phyloP scores from a whole-genome alignment of 2,797 vertebrate genomes.

The Sciurus vulgaris region DNA sequence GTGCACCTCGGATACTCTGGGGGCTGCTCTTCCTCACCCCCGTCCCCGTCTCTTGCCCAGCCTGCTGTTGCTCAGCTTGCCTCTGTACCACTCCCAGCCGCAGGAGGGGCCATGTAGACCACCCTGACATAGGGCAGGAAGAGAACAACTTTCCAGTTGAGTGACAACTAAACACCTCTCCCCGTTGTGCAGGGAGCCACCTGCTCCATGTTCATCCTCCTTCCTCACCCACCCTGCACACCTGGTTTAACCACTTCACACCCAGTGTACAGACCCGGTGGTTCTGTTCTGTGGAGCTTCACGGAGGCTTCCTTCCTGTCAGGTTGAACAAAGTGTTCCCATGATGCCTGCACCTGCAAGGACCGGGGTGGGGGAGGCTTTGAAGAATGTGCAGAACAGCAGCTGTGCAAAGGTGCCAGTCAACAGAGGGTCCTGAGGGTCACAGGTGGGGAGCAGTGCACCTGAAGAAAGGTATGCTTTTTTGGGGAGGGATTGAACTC shows the following conservation, averaged over 20 bases:
- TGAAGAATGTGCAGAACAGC: accelerated
- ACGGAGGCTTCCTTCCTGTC: background rate
- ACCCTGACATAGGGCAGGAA: background rate
- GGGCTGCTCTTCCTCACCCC: background rate
- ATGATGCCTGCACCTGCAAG: accelerated
- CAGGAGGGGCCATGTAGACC: background rate
- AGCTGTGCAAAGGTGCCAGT: background rate
- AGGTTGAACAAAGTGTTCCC: background rate
- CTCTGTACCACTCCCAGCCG: background rate
- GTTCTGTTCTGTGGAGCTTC: background rate
- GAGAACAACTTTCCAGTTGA: background rate
- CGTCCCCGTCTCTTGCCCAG: background rate
- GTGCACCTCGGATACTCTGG: accelerated
- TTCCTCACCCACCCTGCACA: background rate
- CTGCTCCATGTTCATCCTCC: background rate
- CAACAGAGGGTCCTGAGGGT: background rate
- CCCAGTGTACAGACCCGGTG: background rate
- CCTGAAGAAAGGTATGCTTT: background rate
- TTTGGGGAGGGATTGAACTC: too few relatives aligned
- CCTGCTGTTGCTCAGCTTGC: background rate
- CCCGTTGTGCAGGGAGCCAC: background rate
- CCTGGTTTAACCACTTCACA: background rate
- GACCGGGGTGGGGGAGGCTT: background rate
- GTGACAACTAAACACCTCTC: background rate
- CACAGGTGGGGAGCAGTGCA: background rate